Conservation (phyloP, 2,888 invertebrate genomes). For the Melinopterus prodromus region DNA sequence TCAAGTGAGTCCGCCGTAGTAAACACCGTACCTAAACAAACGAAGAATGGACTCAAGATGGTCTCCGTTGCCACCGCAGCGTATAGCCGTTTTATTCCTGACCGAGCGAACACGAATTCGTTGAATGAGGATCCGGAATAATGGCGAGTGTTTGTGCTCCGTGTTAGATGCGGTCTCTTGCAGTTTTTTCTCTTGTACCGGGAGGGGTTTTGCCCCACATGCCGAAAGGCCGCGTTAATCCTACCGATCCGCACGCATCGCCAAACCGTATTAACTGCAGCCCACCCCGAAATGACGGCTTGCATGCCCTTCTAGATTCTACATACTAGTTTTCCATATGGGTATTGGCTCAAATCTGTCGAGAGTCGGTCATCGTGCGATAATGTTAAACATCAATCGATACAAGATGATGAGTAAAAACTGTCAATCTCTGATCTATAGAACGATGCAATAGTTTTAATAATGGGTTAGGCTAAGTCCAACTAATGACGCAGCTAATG, state of each 20-base stretch:
- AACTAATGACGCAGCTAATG: too few species aligned
- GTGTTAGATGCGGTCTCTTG: constrained; percentile 47
- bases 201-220: constrained; percentile 38
- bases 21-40: not conserved
- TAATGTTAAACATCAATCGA: too few species aligned
- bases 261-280: constrained; percentile 42
- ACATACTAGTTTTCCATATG: not conserved
- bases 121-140: not conserved
- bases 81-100: not conserved
- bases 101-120: not conserved
- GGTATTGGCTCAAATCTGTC: not conserved
- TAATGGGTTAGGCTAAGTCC: too few species aligned
- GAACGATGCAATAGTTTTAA: too few species aligned
- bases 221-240: constrained; percentile 44
- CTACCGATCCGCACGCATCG: constrained; percentile 43
- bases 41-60: not conserved
- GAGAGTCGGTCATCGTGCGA: too few species aligned
- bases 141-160: constrained; percentile 43
- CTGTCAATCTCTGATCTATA: too few species aligned
- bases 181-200: constrained; percentile 40
- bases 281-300: constrained; percentile 37
- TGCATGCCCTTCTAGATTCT: constrained; percentile 17
- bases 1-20: not conserved
- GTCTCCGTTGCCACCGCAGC: not conserved
- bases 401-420: too few species aligned